A percentile compares a stretch with the other conserved stretches of the same genome.
Evolutionary conservation across 2,797 vertebrate species (phyloP).

Genomic region (Huso huso): DNA sequence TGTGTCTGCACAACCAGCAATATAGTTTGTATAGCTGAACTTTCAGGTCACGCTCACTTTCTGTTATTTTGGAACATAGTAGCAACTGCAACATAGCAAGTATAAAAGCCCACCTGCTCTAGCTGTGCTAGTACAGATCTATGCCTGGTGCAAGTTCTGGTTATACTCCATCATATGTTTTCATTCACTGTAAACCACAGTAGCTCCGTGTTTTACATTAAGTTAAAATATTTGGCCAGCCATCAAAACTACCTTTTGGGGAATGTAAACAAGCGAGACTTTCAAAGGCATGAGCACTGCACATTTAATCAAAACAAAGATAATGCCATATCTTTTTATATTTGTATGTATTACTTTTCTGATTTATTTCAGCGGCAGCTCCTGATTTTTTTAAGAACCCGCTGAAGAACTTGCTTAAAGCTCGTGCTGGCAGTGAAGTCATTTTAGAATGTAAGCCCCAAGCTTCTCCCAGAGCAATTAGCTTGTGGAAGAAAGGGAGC

Average conservation of each 20-base stretch:
- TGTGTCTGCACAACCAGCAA: no score
- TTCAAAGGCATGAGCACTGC: background rate
- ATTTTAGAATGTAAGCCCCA: constrained; percentile 84
- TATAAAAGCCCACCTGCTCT: no score
- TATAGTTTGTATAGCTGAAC: no score
- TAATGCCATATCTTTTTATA: constrained; percentile 10
- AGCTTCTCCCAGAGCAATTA: constrained; percentile 80
- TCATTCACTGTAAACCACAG: background rate
- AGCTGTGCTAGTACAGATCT: no score
- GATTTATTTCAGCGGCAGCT: constrained; percentile 65
- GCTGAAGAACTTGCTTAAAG: constrained; percentile 74
- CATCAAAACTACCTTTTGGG: no score
- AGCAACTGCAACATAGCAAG: no score
- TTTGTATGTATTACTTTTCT: constrained; percentile 14
- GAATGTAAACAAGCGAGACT: no score
- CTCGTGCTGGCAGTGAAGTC: constrained; percentile 77
- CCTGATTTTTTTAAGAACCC: constrained; percentile 83
- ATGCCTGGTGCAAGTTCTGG: no score
- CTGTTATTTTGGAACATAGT: no score
- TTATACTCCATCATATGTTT: no score
- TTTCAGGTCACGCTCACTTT: no score
- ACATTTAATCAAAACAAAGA: background rate
- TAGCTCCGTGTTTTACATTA: background rate
- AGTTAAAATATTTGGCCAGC: background rate
- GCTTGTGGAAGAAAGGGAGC: constrained; percentile 82